Base-by-base conservation (phyloP, 2,797 vertebrate genomes). In the Falco peregrinus region DNA sequence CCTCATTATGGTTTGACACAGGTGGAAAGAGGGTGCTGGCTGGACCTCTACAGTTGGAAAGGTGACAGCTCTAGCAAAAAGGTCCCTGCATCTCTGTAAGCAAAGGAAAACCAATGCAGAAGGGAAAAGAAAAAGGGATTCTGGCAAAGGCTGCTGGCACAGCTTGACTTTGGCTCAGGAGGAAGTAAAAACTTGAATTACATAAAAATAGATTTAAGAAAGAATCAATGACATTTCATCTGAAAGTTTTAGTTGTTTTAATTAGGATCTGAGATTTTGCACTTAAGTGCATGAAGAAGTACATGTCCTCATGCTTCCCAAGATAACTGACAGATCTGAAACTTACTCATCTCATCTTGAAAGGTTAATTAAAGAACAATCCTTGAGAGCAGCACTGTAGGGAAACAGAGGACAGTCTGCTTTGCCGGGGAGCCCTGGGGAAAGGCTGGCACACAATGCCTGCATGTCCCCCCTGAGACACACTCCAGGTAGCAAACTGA, bases 201-300 rank as follows among this genome's bases (percentile, higher is more conserved):
- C 43, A 84, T 57, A 94, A 94, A 97, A 94, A 96, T 92, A 97
- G 94, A 87, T 91, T 87, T 91, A 78, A 89, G 87, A 93, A 94
- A 94, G 91, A 96, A 96, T 95, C 94, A 92, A 85, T 93, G 94
- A 95, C 96, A 96, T 97, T 96, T 96, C 78, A 75, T 94, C 65
- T 87, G 82, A 75, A 97, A 96, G 94, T 94, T 96, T 94, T 31
- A 63, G 84, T 70, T 57, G 96, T 96, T 96, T 97, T 97, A 97
- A 97, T 96, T 97, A 95, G 92, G 75, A 92, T 68, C 78, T 3
- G 19, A 83, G 82, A 96, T 94, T 92, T 39, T 94, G 57, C 57
- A 82, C 89, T 95, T 28, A 89, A 96, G 90, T 86, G 83, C 63
- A 59, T 12, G 70, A 96, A 96, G 89, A 54, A 95, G 54, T 43